Conservation (phyloP, 2,797 vertebrate genomes). For the Sebastes flavidus region DNA sequence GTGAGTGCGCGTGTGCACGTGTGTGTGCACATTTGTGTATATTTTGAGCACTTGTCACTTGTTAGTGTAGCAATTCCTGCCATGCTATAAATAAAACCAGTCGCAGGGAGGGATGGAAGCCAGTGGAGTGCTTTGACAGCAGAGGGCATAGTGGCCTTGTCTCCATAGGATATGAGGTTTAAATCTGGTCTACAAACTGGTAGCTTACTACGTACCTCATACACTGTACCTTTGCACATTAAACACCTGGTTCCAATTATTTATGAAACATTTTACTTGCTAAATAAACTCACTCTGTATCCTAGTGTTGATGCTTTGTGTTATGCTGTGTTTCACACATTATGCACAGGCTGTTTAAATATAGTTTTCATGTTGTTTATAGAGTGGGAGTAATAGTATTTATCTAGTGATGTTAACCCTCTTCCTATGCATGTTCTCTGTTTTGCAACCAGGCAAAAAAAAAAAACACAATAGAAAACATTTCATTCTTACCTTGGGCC, state of each 20-base stretch:
- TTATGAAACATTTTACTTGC: neutral
- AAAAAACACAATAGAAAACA: constrained; percentile 1
- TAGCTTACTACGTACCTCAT: neutral
- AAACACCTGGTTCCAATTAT: neutral
- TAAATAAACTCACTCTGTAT: neutral
- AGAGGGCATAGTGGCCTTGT: constrained; percentile 83
- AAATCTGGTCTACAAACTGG: constrained; percentile 62
- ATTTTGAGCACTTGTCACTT: constrained; percentile 68
- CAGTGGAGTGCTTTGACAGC: constrained; percentile 77
- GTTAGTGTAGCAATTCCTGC: constrained; percentile 68
- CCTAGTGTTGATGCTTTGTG: neutral
- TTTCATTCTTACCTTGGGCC: constrained; percentile 75
- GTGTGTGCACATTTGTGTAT: constrained; percentile 18
- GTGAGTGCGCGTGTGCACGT: neutral
- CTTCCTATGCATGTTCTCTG: neutral
- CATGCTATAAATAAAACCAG: constrained; percentile 82
- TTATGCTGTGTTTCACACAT: neutral
- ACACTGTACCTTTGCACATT: neutral
- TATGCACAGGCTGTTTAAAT: neutral
- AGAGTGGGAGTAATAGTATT: neutral
- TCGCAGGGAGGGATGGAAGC: constrained; percentile 76
- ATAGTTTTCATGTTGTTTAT: neutral
- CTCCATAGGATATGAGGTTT: constrained; percentile 68
- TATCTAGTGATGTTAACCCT: neutral
- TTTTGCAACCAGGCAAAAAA: neutral